Conservation (phyloP, 2,797 vertebrate genomes). For the Mormyrops boulengeri region DNA sequence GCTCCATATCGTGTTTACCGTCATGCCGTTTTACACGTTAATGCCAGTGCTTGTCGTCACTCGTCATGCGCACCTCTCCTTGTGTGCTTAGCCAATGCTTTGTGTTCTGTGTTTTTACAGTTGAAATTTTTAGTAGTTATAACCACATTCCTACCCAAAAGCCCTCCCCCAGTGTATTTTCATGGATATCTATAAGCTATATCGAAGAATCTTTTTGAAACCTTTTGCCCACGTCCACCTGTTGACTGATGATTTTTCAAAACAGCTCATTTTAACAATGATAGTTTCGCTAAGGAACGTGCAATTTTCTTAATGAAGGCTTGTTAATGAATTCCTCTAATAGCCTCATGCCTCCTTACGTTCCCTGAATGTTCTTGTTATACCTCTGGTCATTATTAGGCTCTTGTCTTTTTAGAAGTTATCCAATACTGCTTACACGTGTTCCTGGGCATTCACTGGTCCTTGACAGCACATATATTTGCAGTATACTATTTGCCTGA, state of each 20-base stretch:
- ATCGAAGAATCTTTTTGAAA: background rate
- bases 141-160: constrained; percentile 2
- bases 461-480: background rate
- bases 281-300: background rate
- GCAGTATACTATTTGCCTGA: background rate
- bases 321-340: background rate
- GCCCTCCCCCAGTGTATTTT: background rate
- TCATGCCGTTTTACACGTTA: constrained; percentile 23
- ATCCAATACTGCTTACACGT: background rate
- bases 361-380: background rate
- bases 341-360: background rate
- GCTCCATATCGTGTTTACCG: background rate
- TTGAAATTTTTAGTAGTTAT: constrained; percentile 5
- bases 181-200: background rate
- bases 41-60: constrained; percentile 10
- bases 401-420: background rate
- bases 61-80: constrained; percentile 4
- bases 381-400: background rate
- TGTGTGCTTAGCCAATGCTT: background rate
- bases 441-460: background rate
- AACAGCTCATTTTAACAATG: background rate
- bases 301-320: background rate
- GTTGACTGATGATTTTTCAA: background rate
- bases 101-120: constrained; percentile 21
- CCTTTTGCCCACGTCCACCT: background rate